Evolutionary conservation across 2,797 vertebrate species (phyloP).

Genomic region (Paratrypauchen microcephalus): DNA sequence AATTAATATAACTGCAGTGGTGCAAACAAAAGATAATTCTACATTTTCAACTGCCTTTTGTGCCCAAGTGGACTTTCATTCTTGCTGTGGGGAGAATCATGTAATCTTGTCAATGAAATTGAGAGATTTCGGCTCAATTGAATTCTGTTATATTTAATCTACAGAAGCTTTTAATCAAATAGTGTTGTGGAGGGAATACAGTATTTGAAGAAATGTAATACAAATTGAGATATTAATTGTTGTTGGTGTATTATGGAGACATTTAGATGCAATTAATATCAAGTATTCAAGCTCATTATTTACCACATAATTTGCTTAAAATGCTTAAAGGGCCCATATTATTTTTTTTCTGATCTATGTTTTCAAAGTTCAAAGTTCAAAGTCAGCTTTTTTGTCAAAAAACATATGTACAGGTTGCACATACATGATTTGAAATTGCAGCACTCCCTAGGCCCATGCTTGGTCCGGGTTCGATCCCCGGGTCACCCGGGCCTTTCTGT

Average conservation of each 20-base stretch:
- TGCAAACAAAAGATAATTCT: conserved; percentile 5
- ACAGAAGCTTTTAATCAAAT: neutral
- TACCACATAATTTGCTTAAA: too few species aligned
- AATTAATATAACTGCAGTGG: conserved; percentile 54
- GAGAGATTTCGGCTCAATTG: conserved; percentile 19
- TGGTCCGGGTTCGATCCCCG: too few species aligned
- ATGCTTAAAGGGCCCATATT: too few species aligned
- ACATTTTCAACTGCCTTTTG: conserved; percentile 22
- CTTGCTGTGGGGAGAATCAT: conserved; percentile 26
- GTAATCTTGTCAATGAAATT: conserved; percentile 11
- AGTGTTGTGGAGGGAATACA: neutral
- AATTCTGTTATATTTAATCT: neutral
- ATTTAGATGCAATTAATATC: too few species aligned
- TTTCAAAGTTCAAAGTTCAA: too few species aligned
- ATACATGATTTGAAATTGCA: too few species aligned
- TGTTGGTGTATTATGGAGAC: neutral
- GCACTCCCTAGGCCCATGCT: too few species aligned
- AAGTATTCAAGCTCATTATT: too few species aligned
- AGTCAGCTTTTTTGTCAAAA: too few species aligned
- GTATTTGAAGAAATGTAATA: neutral
- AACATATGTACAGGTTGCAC: too few species aligned
- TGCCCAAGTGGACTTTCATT: conserved; percentile 20
- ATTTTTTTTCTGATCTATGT: too few species aligned
- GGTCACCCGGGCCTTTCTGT: too few species aligned
- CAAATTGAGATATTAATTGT: neutral